Conservation (phyloP, 1,140 invertebrate genomes). For the Ceratoteleas bidentatus region DNA sequence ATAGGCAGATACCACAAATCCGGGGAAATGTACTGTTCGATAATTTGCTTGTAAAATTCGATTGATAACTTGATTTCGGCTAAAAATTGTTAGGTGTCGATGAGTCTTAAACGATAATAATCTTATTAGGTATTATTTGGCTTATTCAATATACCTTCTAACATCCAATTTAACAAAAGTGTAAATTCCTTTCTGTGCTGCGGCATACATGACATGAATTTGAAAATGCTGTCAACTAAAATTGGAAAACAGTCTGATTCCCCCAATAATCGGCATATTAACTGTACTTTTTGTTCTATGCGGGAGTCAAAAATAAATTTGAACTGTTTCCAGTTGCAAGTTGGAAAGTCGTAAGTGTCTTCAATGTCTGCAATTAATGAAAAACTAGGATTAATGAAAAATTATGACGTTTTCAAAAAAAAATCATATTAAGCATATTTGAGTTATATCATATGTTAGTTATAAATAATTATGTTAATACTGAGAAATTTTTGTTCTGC, state of each 20-base stretch:
- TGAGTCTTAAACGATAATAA: background rate
- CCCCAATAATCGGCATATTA: constrained; percentile 81
- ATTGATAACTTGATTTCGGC: constrained; percentile 55
- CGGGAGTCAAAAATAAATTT: constrained; percentile 79
- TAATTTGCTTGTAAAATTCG: constrained; percentile 77
- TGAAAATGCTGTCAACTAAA: constrained; percentile 83
- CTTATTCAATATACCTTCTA: constrained; percentile 74
- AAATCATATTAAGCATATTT: no score
- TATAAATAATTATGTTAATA: no score
- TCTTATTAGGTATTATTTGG: background rate
- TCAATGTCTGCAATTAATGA: constrained; percentile 75
- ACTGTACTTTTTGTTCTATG: constrained; percentile 78
- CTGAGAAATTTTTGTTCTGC: no score
- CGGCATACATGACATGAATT: constrained; percentile 78
- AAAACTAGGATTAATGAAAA: no score
- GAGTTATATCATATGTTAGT: no score
- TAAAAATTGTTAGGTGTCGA: background rate
- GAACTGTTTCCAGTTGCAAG: constrained; percentile 82
- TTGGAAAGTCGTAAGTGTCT: constrained; percentile 55
- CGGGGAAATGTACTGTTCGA: constrained; percentile 82
- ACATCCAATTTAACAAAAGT: constrained; percentile 81
- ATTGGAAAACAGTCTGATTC: constrained; percentile 80
- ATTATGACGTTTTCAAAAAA: no score
- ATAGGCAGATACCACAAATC: constrained; percentile 84
- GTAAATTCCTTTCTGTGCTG: constrained; percentile 81